These are phyloP conservation scores for Nylanderia fulva DNA, from an alignment of 1,140 invertebrate genomes.

Conservation along the genomic window DNA sequence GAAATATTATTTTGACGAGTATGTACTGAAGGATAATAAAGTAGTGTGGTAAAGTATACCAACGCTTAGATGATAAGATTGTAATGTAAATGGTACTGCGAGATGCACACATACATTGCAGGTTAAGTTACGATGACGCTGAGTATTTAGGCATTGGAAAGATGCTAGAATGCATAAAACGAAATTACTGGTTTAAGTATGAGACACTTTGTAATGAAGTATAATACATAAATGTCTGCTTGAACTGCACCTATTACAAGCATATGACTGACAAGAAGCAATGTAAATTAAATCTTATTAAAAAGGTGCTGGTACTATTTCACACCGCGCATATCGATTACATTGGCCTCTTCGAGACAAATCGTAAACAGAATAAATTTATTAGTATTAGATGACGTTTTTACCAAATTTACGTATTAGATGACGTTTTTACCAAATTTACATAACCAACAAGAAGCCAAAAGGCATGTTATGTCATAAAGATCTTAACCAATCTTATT, in stretches of 20 bases:
- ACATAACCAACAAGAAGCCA: neutral
- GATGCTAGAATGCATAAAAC: constrained; percentile 46
- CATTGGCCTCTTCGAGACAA: constrained; percentile 75
- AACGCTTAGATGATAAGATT: accelerated
- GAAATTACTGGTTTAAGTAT: constrained; percentile 76
- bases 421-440: constrained; percentile 31
- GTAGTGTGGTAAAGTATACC: too few relatives aligned
- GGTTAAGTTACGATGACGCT: neutral
- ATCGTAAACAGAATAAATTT: constrained; percentile 49
- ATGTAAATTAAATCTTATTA: constrained; percentile 61
- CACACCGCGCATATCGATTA: constrained; percentile 78
- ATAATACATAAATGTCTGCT: constrained; percentile 65
- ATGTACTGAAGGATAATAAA: neutral
- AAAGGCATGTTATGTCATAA: neutral
- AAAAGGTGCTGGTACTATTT: constrained; percentile 70
- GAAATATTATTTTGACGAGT: constrained; percentile 11
- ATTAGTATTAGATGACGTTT: constrained; percentile 28
- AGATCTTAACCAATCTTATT: neutral
- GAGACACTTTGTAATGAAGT: constrained; percentile 66
- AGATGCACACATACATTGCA: neutral
- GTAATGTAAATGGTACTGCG: neutral
- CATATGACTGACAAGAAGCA: constrained; percentile 37
- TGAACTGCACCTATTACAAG: constrained; percentile 70
- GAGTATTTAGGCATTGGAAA: neutral
- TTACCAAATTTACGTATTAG: constrained; percentile 37